Evolutionary conservation across 2,797 vertebrate species (phyloP).

Genomic region (Amniataba percoides): DNA sequence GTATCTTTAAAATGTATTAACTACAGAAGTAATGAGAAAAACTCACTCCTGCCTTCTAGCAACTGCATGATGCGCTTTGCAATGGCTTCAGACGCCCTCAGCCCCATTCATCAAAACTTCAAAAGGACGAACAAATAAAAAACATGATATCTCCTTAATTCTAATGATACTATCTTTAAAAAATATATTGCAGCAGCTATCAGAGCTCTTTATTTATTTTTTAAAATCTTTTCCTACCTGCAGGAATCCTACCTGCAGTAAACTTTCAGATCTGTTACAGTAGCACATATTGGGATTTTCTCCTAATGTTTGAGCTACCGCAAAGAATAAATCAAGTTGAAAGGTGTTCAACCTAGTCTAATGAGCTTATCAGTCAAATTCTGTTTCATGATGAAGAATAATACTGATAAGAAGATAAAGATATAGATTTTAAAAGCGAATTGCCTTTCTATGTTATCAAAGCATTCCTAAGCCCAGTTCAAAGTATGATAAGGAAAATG

Average conservation of each 20-base stretch:
- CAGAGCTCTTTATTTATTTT: too few species aligned
- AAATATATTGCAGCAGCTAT: slow-evolving; percentile 23
- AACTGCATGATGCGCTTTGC: background rate
- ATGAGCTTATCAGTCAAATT: slow-evolving; percentile 4
- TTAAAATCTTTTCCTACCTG: too few species aligned
- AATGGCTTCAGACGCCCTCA: background rate
- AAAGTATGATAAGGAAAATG: slow-evolving; percentile 13
- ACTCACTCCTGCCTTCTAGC: background rate
- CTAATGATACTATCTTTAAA: background rate
- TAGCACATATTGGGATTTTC: background rate
- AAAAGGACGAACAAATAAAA: slow-evolving; percentile 1
- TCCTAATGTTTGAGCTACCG: slow-evolving; percentile 8
- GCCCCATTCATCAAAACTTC: background rate
- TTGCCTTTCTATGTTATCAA: background rate
- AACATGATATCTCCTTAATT: background rate
- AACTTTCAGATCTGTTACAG: too few species aligned
- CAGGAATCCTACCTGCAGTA: too few species aligned
- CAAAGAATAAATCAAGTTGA: slow-evolving; percentile 8
- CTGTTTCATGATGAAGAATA: slow-evolving; percentile 9
- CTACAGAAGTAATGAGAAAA: slow-evolving; percentile 19
- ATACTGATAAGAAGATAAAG: background rate
- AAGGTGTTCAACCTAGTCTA: background rate
- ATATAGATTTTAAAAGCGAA: background rate
- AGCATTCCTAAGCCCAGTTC: background rate
- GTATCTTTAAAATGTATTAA: slow-evolving; percentile 23